Evolutionary conservation across 2,888 invertebrate genomes (phyloP).

Genomic region (Scelioninae gen. 2): DNA sequence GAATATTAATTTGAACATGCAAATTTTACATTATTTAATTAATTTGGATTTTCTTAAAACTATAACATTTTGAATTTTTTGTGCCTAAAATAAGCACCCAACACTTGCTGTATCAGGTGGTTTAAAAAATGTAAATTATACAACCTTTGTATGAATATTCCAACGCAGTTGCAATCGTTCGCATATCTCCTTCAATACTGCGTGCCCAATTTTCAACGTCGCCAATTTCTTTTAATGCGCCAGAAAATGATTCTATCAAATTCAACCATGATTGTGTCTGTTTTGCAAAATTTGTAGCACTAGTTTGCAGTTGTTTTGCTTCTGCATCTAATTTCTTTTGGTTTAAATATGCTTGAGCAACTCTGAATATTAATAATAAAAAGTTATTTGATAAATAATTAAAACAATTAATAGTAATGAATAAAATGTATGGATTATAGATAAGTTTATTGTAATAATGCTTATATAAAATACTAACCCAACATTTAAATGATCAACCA

Average conservation of each 20-base stretch:
- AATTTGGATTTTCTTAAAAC: no score
- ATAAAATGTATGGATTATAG: conserved; percentile 7
- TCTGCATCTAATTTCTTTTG: conserved; percentile 98
- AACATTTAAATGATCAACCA: conserved; percentile 98
- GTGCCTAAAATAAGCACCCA: no score
- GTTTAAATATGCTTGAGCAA: conserved; percentile 98
- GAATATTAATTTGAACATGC: no score
- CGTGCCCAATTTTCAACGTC: conserved; percentile 99
- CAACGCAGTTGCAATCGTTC: conserved; percentile 91
- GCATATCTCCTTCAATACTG: conserved; percentile 97
- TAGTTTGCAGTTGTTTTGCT: conserved; percentile 95
- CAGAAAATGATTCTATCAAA: conserved; percentile 90
- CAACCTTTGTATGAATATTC: conserved; percentile 93
- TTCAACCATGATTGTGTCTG: conserved; percentile 98
- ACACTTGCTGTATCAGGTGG: no score
- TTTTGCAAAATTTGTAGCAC: conserved; percentile 95
- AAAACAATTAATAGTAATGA: background rate
- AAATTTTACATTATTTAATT: no score
- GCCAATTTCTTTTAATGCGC: conserved; percentile 95
- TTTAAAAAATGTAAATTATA: no score
- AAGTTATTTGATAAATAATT: background rate
- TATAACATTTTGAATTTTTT: no score
- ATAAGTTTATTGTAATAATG: no score
- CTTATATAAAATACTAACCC: no score
- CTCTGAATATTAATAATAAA: conserved; percentile 84